phyloP scores from a whole-genome alignment of 2,797 vertebrate genomes.

The Leptoclinus maculatus region DNA sequence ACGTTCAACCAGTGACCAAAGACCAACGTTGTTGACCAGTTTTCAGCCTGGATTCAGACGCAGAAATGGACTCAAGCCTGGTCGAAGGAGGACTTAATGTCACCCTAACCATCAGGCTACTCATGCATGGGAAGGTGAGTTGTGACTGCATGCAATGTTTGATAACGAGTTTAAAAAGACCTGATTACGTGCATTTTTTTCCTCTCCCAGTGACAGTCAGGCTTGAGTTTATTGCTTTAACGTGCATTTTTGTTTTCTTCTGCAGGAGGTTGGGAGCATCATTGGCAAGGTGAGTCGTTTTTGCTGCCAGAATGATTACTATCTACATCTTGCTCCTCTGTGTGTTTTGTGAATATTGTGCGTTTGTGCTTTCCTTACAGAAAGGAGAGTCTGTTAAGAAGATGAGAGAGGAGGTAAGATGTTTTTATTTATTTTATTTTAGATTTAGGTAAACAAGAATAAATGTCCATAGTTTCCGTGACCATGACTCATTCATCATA shows the following conservation, averaged over 20 bases:
- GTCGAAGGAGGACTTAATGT: constrained; percentile 99
- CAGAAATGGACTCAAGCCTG: constrained; percentile 94
- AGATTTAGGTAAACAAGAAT: background rate
- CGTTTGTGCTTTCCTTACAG: constrained; percentile 73
- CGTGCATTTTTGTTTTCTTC: constrained; percentile 8
- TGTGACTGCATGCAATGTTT: background rate
- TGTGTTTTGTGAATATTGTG: constrained; percentile 54
- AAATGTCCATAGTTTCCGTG: background rate
- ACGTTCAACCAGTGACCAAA: constrained; percentile 85
- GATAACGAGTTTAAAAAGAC: background rate
- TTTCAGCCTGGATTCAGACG: constrained; percentile 74
- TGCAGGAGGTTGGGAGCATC: constrained; percentile 95
- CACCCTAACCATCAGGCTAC: constrained; percentile 96
- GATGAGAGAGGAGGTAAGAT: constrained; percentile 94
- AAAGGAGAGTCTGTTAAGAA: constrained; percentile 97
- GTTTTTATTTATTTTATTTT: background rate
- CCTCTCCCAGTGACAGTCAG: background rate
- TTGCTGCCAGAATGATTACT: background rate
- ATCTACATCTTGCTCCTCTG: background rate
- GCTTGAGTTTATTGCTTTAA: constrained; percentile 9
- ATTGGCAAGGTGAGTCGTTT: constrained; percentile 89
- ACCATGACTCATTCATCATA: constrained; percentile 6
- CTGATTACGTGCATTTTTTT: too few species aligned
- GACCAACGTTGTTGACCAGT: constrained; percentile 78
- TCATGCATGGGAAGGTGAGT: constrained; percentile 96